Percentiles rank a stretch among this genome's conserved stretches.
phyloP scores from a whole-genome alignment of 1,140 invertebrate genomes.

The Papilio machaon region DNA sequence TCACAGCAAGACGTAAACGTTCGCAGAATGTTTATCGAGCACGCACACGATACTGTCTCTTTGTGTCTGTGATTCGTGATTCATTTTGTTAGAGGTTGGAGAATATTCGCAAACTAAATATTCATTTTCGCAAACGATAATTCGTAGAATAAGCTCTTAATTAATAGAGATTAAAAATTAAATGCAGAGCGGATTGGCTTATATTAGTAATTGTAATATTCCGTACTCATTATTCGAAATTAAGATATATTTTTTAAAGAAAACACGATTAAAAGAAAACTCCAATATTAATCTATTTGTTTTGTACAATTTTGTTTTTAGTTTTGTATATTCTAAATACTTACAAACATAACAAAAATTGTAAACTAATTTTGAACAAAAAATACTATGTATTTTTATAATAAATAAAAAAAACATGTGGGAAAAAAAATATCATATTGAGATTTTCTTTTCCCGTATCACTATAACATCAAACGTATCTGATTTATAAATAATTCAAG shows the following conservation, averaged over 20 bases:
- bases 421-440: not conserved
- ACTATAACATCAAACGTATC: not conserved
- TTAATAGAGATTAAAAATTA: not conserved
- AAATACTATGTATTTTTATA: not conserved
- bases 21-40: not conserved
- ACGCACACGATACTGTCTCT: not conserved
- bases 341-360: too few relatives aligned
- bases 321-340: too few relatives aligned
- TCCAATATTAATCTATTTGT: too few relatives aligned
- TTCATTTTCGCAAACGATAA: not conserved
- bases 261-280: too few relatives aligned
- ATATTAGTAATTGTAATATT: not conserved
- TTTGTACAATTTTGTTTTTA: too few relatives aligned
- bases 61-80: conserved; percentile 6
- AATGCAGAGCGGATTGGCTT: not conserved
- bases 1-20: not conserved
- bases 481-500: conserved; percentile 8
- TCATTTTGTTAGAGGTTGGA: not conserved
- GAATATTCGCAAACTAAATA: too few relatives aligned
- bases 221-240: too few relatives aligned
- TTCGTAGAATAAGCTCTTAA: not conserved
- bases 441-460: not conserved
- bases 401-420: too few relatives aligned
- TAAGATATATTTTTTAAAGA: too few relatives aligned
- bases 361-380: not conserved